A percentile compares a stretch with the other conserved stretches of the same genome.
These are phyloP conservation scores for Regulus satrapa DNA, from an alignment of 2,113 vertebrate species.

Conservation along the genomic window DNA sequence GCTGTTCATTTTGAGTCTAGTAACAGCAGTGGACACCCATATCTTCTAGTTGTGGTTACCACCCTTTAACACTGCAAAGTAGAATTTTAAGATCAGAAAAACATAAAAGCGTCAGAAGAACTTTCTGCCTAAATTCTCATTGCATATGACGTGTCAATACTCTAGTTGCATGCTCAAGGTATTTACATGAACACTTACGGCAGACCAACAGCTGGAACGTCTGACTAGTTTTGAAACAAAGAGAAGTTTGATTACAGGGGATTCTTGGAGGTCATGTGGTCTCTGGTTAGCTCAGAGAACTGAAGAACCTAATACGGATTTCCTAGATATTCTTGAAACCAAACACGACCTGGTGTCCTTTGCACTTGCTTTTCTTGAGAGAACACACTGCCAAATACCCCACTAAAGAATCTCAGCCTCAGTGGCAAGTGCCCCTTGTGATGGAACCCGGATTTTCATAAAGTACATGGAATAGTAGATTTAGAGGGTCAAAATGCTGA, in stretches of 20 bases:
- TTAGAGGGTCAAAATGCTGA: not conserved
- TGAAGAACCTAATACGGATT: not conserved
- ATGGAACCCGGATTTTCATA: not conserved
- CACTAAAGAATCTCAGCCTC: not conserved
- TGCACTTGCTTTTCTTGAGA: not conserved
- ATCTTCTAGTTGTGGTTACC: not conserved
- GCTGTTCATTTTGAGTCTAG: not conserved
- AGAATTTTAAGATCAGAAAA: not conserved
- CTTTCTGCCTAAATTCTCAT: not conserved
- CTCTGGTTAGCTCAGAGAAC: not conserved
- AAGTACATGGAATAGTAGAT: not conserved
- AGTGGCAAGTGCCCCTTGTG: not conserved
- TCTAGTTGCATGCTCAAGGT: not conserved
- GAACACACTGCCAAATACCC: fast-evolving
- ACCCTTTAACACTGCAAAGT: not conserved
- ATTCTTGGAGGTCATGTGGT: not conserved
- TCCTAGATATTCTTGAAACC: not conserved
- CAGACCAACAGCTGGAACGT: not conserved
- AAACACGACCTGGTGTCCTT: not conserved
- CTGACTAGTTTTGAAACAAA: not conserved
- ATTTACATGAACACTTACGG: not conserved
- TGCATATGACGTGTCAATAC: not conserved
- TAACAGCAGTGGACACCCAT: not conserved
- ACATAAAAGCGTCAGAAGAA: not conserved
- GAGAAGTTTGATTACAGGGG: not conserved